Conservation (phyloP, 2,888 invertebrate genomes). For the Drosophila sordidula region DNA sequence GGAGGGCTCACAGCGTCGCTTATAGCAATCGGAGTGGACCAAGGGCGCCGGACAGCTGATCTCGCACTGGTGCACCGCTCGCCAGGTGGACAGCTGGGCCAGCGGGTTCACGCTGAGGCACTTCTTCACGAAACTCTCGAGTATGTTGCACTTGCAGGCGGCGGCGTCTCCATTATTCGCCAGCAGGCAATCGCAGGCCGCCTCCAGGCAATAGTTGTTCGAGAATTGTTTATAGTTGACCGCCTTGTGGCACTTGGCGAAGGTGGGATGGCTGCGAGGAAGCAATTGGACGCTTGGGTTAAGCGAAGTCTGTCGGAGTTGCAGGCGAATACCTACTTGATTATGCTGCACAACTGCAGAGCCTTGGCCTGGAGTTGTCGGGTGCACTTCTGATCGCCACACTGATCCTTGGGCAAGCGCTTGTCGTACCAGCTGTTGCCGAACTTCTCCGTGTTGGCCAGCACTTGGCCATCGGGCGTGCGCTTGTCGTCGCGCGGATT, state of each 20-base stretch:
- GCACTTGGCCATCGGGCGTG: slow-evolving; percentile 88
- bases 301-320: not conserved
- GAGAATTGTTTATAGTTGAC: slow-evolving; percentile 90
- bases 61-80: slow-evolving; percentile 90
- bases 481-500: slow-evolving; percentile 89
- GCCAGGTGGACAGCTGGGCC: slow-evolving; percentile 90
- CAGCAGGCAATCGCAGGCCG: slow-evolving; percentile 90
- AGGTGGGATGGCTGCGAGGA: slow-evolving; percentile 87
- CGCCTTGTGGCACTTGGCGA: slow-evolving; percentile 88
- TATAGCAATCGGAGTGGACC: slow-evolving; percentile 93
- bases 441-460: slow-evolving; percentile 89
- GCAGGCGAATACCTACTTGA: slow-evolving; percentile 86
- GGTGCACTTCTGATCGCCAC: slow-evolving; percentile 88
- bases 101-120: slow-evolving; percentile 89
- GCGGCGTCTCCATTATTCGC: slow-evolving; percentile 85
- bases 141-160: slow-evolving; percentile 89
- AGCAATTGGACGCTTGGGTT: not conserved
- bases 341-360: slow-evolving; percentile 89
- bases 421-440: slow-evolving; percentile 90
- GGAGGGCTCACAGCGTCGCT: slow-evolving; percentile 91
- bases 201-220: slow-evolving; percentile 89
- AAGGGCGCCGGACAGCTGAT: slow-evolving; percentile 90
- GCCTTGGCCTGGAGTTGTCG: slow-evolving; percentile 88
- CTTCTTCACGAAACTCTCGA: slow-evolving; percentile 90
- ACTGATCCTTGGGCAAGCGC: slow-evolving; percentile 84